These are phyloP conservation scores for Eriocheir sinensis DNA, from an alignment of 1,140 invertebrate species.

Conservation along the genomic window DNA sequence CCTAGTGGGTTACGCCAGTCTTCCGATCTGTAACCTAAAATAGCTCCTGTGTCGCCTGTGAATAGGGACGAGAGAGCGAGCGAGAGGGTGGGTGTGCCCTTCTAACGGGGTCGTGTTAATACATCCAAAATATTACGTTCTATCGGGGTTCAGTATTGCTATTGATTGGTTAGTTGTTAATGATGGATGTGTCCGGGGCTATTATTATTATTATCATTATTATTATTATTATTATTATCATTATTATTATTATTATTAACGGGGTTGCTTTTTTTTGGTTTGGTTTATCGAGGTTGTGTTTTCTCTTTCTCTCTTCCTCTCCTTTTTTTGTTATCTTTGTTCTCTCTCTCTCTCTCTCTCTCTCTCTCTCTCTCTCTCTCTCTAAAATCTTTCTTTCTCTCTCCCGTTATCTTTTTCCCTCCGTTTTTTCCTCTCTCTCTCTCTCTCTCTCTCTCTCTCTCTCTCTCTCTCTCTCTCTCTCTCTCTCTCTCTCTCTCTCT, in stretches of 20 bases:
- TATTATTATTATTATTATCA: conserved; percentile 29
- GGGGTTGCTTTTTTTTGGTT: not conserved
- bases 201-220: conserved; percentile 23
- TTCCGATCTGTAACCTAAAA: not conserved
- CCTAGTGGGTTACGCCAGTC: not conserved
- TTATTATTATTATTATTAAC: not conserved
- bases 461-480: not conserved
- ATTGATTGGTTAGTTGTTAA: conserved; percentile 27
- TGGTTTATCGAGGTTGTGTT: too few species aligned
- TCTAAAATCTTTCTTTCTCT: too few species aligned
- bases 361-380: too few species aligned
- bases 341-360: too few species aligned
- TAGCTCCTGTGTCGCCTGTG: not conserved
- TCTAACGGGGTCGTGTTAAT: not conserved
- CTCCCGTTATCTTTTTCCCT: too few species aligned
- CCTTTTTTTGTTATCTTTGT: too few species aligned
- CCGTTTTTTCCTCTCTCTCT: too few species aligned
- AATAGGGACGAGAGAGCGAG: too few species aligned
- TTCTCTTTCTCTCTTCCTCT: too few species aligned
- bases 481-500: not conserved
- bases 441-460: not conserved
- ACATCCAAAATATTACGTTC: not conserved
- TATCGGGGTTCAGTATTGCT: not conserved
- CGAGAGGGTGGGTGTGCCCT: not conserved
- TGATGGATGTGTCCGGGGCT: not conserved